Base-by-base conservation (phyloP, 2,113 vertebrate species). In the Camelus dromedarius region DNA sequence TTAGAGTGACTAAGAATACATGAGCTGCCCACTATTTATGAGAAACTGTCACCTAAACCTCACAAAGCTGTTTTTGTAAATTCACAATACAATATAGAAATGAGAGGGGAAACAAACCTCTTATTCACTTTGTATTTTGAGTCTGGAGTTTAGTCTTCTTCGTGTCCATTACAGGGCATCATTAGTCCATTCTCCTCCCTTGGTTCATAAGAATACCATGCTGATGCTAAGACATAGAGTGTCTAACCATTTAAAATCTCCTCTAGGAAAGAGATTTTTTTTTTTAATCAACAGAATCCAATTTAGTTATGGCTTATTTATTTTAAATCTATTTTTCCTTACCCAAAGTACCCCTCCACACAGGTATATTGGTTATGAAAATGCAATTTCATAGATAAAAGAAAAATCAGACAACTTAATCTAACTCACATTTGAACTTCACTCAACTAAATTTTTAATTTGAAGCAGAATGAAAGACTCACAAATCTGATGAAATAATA, bases 361-460 rank as follows among this genome's bases (percentile, higher is more conserved):
- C 52, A 81, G 13, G 87, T 54, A 82, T 10, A 52, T 14, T 56
- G 2, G 66, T 95, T 75, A 72, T 84, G 52, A 56, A 86, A 82
- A 16, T 90, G 93, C 90, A 93, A 79, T 80, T 89, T 48, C 70
- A 76, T 5, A 81, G 46, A n/a, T 73, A 52, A 64, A 75, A 80
- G 35, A 38, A 85, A 88, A 77, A 14, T 86, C 62, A 86, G 58
- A 46, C 58, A 95, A 93, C n/a, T 64, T 73, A 93, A 52, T 73
- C 12, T 70, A 66, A 93, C 81, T 86, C 89, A 48, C 22, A 76
- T 62, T 66, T 84, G 83, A 91, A 77, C 42, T 76, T 93, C 35
- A 94, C 10, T 18, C 20, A 60, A 46, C 76, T 62, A 52, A 89
- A 89, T 28, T 88, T 96, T 96, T 95, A 73, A 86, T 79, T 76